Evolutionary conservation across 2,113 vertebrate species (phyloP).

Genomic region (Gymnogyps californianus): DNA sequence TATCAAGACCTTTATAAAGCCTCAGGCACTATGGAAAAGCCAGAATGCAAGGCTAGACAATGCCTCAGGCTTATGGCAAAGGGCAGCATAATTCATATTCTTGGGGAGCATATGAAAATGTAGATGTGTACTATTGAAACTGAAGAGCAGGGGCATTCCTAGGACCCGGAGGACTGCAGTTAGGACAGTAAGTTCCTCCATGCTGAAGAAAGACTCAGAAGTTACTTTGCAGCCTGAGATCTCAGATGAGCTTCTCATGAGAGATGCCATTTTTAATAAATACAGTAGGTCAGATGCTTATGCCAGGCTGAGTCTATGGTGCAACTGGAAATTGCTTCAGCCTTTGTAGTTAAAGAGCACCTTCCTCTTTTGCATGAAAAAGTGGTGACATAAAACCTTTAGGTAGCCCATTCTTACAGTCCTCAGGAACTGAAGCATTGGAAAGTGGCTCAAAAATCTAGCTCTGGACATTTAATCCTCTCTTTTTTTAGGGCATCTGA

Average conservation of each 20-base stretch:
- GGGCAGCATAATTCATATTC: neutral
- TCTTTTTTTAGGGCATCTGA: neutral
- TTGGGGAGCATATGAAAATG: neutral
- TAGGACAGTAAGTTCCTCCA: neutral
- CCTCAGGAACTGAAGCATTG: neutral
- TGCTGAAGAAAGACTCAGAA: neutral
- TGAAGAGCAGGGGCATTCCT: neutral
- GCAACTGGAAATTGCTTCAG: neutral
- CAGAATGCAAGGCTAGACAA: neutral
- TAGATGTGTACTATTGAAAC: neutral
- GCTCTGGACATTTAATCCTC: neutral
- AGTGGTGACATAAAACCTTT: neutral
- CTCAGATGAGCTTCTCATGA: neutral
- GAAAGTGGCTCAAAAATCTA: neutral
- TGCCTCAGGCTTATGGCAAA: constrained; percentile 21
- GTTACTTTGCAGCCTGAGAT: neutral
- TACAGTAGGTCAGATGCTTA: neutral
- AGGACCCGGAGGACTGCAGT: neutral
- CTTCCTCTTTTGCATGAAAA: neutral
- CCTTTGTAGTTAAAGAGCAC: neutral
- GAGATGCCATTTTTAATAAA: neutral
- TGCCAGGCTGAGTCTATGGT: neutral
- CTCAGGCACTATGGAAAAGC: neutral
- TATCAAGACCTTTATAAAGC: neutral
- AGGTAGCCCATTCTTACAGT: neutral